phyloP scores from a whole-genome alignment of 30 jellyfish, hydroid and myxozoan species.

The Clytia hemisphaerica region DNA sequence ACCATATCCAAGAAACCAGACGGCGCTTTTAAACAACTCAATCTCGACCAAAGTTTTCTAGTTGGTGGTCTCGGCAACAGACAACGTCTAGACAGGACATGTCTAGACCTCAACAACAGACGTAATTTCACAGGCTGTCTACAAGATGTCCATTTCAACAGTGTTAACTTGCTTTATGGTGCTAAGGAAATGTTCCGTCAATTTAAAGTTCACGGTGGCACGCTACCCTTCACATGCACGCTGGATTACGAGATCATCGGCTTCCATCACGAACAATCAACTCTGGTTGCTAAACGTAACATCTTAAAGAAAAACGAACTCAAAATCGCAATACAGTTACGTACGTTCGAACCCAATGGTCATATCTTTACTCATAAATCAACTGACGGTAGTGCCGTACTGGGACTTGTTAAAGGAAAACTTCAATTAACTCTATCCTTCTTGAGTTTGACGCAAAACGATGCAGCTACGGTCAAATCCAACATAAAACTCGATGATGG shows the following conservation, averaged over 20 bases:
- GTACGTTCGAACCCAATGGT: constrained; percentile 87
- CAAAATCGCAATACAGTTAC: constrained; percentile 31
- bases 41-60: constrained; percentile 46
- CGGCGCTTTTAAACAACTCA: constrained; percentile 54
- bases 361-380: constrained; percentile 56
- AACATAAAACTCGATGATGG: constrained; percentile 59
- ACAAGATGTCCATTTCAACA: constrained; percentile 57
- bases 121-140: constrained; percentile 86
- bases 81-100: constrained; percentile 33
- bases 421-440: constrained; percentile 50
- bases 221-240: constrained; percentile 41
- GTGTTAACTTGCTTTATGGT: constrained; percentile 62
- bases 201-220: constrained; percentile 42
- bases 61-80: constrained; percentile 71
- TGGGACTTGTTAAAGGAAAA: constrained; percentile 49
- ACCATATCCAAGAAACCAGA: constrained; percentile 52
- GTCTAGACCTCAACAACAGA: constrained; percentile 21
- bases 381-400: constrained; percentile 55
- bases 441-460: constrained; percentile 39
- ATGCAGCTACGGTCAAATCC: constrained; percentile 30
- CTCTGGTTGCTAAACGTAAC: constrained; percentile 28
- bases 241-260: constrained; percentile 50
- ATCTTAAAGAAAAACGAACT: constrained; percentile 26
- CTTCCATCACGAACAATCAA: constrained; percentile 31
- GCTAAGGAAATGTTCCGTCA: constrained; percentile 47